phyloP scores from a whole-genome alignment of 2,113 vertebrate species.

The Periophthalmodon schlosseri region DNA sequence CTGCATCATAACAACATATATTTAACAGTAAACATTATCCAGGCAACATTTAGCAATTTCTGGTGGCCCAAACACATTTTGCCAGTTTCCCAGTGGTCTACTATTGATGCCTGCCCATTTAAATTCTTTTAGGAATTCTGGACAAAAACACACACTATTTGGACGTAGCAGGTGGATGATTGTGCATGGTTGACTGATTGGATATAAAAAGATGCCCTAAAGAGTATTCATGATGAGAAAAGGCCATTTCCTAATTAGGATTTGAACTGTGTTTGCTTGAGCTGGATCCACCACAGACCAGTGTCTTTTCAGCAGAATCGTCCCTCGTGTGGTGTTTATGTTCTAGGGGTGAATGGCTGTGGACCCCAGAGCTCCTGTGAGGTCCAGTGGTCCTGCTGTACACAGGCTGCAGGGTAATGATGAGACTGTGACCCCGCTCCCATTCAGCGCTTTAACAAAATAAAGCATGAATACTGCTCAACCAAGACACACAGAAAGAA shows the following conservation, averaged over 20 bases:
- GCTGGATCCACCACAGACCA: constrained; percentile 58
- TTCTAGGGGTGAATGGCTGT: constrained; percentile 56
- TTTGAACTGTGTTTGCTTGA: constrained; percentile 52
- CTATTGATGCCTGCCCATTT: constrained; percentile 40
- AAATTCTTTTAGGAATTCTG: constrained; percentile 56
- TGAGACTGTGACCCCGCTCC: constrained; percentile 33
- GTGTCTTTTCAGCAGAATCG: constrained; percentile 61
- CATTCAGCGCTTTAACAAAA: constrained; percentile 51
- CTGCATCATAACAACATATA: background rate
- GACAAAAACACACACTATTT: constrained; percentile 58
- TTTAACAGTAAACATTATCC: background rate
- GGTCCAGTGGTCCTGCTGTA: constrained; percentile 65
- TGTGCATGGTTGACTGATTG: constrained; percentile 71
- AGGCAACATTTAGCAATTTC: background rate
- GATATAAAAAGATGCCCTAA: constrained; percentile 68
- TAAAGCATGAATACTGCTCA: constrained; percentile 12
- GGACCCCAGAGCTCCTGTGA: constrained; percentile 48
- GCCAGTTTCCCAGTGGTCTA: background rate
- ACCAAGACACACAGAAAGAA: constrained; percentile 38
- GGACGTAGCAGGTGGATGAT: constrained; percentile 77
- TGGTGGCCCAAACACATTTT: background rate
- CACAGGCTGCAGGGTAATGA: constrained; percentile 62
- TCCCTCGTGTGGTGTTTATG: constrained; percentile 49
- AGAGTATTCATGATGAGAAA: constrained; percentile 70
- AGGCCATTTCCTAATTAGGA: constrained; percentile 72